Base-by-base conservation (phyloP, 2,113 vertebrate genomes). In the Spheniscus mendiculus region DNA sequence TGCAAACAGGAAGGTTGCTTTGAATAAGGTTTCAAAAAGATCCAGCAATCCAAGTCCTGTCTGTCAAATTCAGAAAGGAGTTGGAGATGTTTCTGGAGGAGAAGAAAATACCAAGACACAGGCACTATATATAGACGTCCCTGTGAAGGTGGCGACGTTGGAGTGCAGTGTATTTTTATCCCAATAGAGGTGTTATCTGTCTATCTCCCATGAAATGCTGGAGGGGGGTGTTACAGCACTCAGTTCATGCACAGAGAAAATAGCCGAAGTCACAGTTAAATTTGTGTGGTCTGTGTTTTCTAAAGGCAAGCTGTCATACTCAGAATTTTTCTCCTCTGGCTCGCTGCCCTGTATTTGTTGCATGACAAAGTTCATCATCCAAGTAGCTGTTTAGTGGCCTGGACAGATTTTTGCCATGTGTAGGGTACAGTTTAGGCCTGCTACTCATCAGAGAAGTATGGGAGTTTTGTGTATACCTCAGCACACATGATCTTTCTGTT, bases 121-220 rank as follows among this genome's bases (percentile, higher is more conserved):
- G 58, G 94, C 66, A 21, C 96, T 97, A 97, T 93, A 74, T 96
- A 92, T 94, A 98, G 96, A 29, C 50, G 63, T 90, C 92, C 83
- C 11, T 96, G 95, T 97, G 97, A 97, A 97, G 96, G 96, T 95
- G 96, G 97, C 42, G 58, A 96, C 86, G 91, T 92, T 96, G 96
- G 93, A 97, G 96, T 85, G 90, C n/a, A 15, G 73, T 5, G 70
- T 98, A 97, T 98, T 97, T 97, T 97, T 97, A 97, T 97, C 96
- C 92, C 87, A 44, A 78, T 78, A 91, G 95, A 95, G 96, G 91
- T 95, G 95, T 91, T 93, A 97, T 95, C 87, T 97, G 94, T 95
- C 94, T 97, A 91, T 97, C 95, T 97, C 97, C 92, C 89, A 67
- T 61, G 90, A 95, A 89, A 76, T 77, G 88, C 87, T 93, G 86